Percentiles rank a stretch among this genome's conserved stretches.
phyloP scores from a whole-genome alignment of 2,888 invertebrate genomes.

The Antheraea yamamai region DNA sequence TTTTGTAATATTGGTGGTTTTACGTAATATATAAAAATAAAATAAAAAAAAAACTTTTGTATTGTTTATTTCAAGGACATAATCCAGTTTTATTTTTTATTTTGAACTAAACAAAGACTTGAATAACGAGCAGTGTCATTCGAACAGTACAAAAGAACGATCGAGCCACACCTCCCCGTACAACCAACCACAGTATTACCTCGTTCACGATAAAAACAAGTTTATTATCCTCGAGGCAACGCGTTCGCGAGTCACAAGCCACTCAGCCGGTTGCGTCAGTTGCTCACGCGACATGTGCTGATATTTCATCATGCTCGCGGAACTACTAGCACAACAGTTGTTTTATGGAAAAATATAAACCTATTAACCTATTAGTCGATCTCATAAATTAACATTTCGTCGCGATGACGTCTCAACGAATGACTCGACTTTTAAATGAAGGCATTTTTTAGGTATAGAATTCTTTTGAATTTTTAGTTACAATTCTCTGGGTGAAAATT shows the following conservation, averaged over 20 bases:
- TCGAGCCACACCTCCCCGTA: constrained; percentile 9
- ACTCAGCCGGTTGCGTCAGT: neutral
- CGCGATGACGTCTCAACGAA: neutral
- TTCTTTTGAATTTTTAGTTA: too few species aligned
- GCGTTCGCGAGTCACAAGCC: neutral
- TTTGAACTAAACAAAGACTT: neutral
- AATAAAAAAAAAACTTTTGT: too few species aligned
- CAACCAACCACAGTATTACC: constrained; percentile 10
- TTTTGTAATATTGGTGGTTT: too few species aligned
- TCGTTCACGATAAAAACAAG: constrained; percentile 1
- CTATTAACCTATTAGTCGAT: constrained; percentile 7
- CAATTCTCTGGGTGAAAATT: neutral
- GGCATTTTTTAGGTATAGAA: too few species aligned
- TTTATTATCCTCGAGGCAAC: neutral
- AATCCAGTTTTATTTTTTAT: neutral
- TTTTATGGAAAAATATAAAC: constrained; percentile 14
- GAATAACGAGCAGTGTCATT: neutral
- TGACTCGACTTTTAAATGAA: neutral
- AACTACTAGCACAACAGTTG: neutral
- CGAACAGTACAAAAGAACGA: neutral
- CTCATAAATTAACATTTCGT: neutral
- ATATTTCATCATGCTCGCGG: constrained; percentile 13
- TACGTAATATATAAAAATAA: too few species aligned
- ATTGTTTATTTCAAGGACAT: neutral
- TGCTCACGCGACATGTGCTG: constrained; percentile 7